Evolutionary conservation across 2,797 vertebrate genomes (phyloP), one percentile per base, ranked within the genome.

Genomic region (Bufotes viridis): DNA sequence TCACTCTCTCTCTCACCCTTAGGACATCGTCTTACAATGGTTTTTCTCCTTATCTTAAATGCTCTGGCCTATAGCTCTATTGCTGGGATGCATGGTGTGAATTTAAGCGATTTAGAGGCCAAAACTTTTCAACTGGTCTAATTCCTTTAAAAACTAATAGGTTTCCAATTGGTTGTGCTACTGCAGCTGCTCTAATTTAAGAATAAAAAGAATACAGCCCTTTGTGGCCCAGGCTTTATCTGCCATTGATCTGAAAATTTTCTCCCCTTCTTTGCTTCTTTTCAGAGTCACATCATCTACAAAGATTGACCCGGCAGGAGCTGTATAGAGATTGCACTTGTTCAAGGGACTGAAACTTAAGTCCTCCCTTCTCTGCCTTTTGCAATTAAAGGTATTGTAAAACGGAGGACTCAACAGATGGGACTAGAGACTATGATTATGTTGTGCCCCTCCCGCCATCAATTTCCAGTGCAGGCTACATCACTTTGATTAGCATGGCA

Each of bases 171-270:
- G 93, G 91, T 93, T 91, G 93, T 88, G 90, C 24, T 69, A 87
- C 85, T 91, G 93, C 96, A 97, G 96, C 96, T 97, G 96, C 94
- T 96, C 94, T 91, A 92, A 95, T 95, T 90, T 94, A 92, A 95
- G 94, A 95, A 96, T 95, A 96, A 94, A 85, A 96, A 95, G 96
- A 96, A 94, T 93, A 91, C 91, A 91, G 92, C 92, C 93, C 95
- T 87, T 95, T 95, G 95, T 95, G 90, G 90, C 90, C 92, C 87
- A 87, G 93, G 90, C 93, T 93, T 90, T 92, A 94, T 95, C 94
- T 95, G 94, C 94, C 92, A 95, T 94, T 95, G 94, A 95, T 94
- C 91, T 49, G 70, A 93, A 91, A 84, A 80, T 92, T 93, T 92
- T 92, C 91, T 92, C 92, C 88, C 91, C 92, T 93, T 90, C 91